Conservation (phyloP, 2,113 vertebrate species). For the Brachypodius melanocephalos region DNA sequence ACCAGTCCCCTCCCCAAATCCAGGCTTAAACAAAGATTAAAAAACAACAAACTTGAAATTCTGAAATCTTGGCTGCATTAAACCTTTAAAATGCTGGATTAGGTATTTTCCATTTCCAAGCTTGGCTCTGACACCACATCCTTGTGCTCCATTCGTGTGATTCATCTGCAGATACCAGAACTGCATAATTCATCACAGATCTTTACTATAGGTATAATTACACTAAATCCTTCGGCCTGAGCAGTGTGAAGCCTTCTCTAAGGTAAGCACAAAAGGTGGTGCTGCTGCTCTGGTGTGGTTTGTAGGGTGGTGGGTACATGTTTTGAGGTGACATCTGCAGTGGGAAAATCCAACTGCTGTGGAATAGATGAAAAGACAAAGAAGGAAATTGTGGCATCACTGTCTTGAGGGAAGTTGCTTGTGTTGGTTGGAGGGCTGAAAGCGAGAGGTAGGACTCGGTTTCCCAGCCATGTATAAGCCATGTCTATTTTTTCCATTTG, state of each 20-base stretch:
- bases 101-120: constrained; percentile 10
- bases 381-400: neutral
- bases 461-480: neutral
- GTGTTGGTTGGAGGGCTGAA: neutral
- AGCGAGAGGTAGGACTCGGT: neutral
- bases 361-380: neutral
- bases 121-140: neutral
- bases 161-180: constrained; percentile 4
- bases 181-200: neutral
- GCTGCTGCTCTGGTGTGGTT: neutral
- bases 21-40: neutral
- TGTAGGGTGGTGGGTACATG: neutral
- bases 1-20: neutral
- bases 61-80: constrained; percentile 18
- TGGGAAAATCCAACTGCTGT: neutral
- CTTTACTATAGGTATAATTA: neutral
- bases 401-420: neutral
- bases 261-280: neutral
- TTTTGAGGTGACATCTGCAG: neutral
- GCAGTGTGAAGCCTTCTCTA: neutral
- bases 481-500: neutral
- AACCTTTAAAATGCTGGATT: neutral
- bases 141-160: neutral
- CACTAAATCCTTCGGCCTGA: neutral
- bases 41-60: constrained; percentile 18